Evolutionary conservation across 2,797 vertebrate species (phyloP), one percentile per base, ranked within the genome.

Genomic region (Malurus splendens): DNA sequence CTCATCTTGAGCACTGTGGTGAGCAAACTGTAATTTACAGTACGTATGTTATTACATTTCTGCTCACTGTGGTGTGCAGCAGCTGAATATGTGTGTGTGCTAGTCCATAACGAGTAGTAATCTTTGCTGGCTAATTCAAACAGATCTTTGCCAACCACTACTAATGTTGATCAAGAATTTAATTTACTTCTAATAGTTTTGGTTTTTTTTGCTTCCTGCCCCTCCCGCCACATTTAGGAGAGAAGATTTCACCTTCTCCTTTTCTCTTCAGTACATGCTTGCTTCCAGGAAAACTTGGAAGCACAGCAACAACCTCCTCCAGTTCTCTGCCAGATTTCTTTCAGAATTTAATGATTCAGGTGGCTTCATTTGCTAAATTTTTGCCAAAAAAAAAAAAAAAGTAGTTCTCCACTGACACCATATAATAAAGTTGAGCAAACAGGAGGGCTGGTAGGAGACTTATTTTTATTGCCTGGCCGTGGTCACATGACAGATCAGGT

Each of bases 241-340:
- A 79, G 87, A 85, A 57, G 39, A 72, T 90, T 89, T 87, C 55
- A 92, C 82, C 65, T 88, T 90, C 90, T 92, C 73, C 11, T n/a
- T 72, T 95, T 90, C 84, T 92, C 66, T 84, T 67, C 74, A 74
- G 73, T 38, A 83, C 74, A 73, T 10, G 64, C 60, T 76, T 87
- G 92, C 92, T 94, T 95, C 92, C 92, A 95, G 93, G 89, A 95
- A 94, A 95, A 91, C 89, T 94, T 95, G 84, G 91, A 95, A 91
- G 70, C 12, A 0, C 60, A 86, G 92, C 91, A 87, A 78, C 82
- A 90, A 74, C 77, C 91, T 89, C 67, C 71, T 89, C 60, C 77
- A 45, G 64, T 84, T 87, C 82, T 72, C 82, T 94, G 93, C 93
- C 91, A 94, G 86, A 82, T 86, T 94, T 92, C 90, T 90, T 94